Evolutionary conservation across 1,140 invertebrate genomes (phyloP).

Genomic region (Stegodyphus mimosarum): DNA sequence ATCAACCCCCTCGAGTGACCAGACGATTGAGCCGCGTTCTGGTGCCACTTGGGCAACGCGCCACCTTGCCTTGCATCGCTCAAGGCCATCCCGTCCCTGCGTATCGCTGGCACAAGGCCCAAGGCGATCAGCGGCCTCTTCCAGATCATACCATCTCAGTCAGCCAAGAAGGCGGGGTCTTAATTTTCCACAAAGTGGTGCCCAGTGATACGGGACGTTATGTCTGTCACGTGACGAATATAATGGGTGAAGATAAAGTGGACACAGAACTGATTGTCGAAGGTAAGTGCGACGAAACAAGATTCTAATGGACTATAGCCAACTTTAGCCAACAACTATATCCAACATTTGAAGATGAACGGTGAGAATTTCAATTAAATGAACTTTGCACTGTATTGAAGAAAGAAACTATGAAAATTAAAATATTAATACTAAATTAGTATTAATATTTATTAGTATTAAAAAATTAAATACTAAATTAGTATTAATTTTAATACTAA

Average conservation of each 20-base stretch:
- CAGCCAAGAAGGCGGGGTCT: conserved; percentile 58
- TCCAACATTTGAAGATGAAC: no score
- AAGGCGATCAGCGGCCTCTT: conserved; percentile 35
- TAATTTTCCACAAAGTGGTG: conserved; percentile 62
- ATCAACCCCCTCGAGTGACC: conserved; percentile 59
- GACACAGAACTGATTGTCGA: conserved; percentile 63
- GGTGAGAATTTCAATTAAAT: no score
- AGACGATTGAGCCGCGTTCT: conserved; percentile 7
- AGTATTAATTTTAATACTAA: no score
- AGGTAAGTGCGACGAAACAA: conserved; percentile 42
- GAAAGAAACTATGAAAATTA: no score
- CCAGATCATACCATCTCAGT: conserved; percentile 43
- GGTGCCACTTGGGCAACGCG: conserved; percentile 57
- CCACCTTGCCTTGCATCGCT: conserved; percentile 79
- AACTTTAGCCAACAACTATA: no score
- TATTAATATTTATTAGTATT: no score
- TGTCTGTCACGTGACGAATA: conserved; percentile 64
- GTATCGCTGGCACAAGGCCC: conserved; percentile 72
- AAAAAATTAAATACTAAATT: no score
- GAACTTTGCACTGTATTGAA: no score
- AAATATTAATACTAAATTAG: no score
- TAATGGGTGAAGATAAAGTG: conserved; percentile 62
- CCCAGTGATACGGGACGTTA: conserved; percentile 61
- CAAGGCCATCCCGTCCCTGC: conserved; percentile 79
- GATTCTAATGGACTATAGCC: no score